phyloP scores from a whole-genome alignment of 1,140 invertebrate species.

The Heliconius himera region DNA sequence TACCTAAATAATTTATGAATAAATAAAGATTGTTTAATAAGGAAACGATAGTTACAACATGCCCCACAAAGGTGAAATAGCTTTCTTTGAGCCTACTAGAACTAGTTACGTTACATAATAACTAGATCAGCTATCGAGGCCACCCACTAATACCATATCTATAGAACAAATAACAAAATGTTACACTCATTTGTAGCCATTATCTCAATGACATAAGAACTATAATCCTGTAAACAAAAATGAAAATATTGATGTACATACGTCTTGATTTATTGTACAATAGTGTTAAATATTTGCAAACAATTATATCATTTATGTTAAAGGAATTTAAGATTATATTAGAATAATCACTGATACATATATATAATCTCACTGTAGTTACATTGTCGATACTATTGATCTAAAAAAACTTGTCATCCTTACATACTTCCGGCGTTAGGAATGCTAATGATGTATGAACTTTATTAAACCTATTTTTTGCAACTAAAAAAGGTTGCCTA shows the following conservation, averaged over 20 bases:
- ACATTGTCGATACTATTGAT: slow-evolving; percentile 22
- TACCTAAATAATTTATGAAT: no score
- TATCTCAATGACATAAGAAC: slow-evolving; percentile 8
- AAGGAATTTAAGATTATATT: neutral
- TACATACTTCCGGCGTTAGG: slow-evolving; percentile 28
- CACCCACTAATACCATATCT: slow-evolving; percentile 37
- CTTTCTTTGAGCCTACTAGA: slow-evolving; percentile 46
- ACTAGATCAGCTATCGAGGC: slow-evolving; percentile 56
- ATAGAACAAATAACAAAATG: slow-evolving; percentile 21
- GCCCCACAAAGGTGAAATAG: slow-evolving; percentile 17
- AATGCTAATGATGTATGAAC: slow-evolving; percentile 24
- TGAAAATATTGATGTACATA: neutral
- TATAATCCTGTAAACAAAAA: slow-evolving; percentile 13
- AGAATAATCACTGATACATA: neutral
- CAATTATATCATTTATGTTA: neutral
- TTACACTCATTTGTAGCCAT: slow-evolving; percentile 18
- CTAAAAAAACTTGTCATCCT: slow-evolving; percentile 33
- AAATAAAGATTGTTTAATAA: neutral
- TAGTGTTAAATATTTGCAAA: neutral
- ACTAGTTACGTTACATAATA: slow-evolving; percentile 51
- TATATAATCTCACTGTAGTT: neutral
- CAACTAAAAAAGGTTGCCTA: neutral
- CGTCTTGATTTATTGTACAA: neutral
- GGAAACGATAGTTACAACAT: slow-evolving; percentile 4
- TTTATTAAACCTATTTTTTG: slow-evolving; percentile 14